These are phyloP conservation scores for Tachina lurida DNA, from an alignment of 2,888 invertebrate species.

Conservation along the genomic window DNA sequence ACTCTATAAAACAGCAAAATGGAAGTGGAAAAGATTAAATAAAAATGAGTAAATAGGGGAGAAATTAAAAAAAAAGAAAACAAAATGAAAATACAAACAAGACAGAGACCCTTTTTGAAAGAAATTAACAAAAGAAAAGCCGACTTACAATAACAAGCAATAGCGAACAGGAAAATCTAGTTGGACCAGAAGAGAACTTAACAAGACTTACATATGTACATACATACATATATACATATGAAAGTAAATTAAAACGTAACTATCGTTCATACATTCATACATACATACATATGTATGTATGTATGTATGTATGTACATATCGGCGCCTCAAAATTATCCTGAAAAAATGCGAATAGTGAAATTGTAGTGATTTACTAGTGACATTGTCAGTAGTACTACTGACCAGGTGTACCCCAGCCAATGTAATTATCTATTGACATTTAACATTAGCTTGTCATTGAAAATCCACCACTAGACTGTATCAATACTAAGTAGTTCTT, in stretches of 20 bases:
- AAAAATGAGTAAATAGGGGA: slow-evolving; percentile 12
- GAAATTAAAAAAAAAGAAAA: not conserved
- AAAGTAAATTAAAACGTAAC: slow-evolving; percentile 22
- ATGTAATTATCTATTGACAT: too few species aligned
- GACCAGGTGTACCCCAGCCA: too few species aligned
- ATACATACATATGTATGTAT: too few species aligned
- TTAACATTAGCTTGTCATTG: too few species aligned
- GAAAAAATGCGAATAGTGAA: too few species aligned
- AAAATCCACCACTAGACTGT: too few species aligned
- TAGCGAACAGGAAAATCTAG: not conserved
- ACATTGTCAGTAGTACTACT: too few species aligned
- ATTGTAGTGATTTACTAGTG: too few species aligned
- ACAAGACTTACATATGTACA: not conserved
- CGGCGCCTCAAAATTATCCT: too few species aligned
- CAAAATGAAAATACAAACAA: not conserved
- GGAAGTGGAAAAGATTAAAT: slow-evolving; percentile 8
- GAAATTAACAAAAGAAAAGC: slow-evolving; percentile 23
- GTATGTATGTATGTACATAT: too few species aligned
- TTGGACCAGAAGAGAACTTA: slow-evolving; percentile 12
- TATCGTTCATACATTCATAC: not conserved
- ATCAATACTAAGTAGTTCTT: too few species aligned
- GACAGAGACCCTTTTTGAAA: not conserved
- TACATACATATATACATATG: too few species aligned
- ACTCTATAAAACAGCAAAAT: slow-evolving; percentile 19
- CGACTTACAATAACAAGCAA: slow-evolving; percentile 1